These are phyloP conservation scores for Psophia crepitans DNA, from an alignment of 2,113 vertebrate species.

Conservation along the genomic window DNA sequence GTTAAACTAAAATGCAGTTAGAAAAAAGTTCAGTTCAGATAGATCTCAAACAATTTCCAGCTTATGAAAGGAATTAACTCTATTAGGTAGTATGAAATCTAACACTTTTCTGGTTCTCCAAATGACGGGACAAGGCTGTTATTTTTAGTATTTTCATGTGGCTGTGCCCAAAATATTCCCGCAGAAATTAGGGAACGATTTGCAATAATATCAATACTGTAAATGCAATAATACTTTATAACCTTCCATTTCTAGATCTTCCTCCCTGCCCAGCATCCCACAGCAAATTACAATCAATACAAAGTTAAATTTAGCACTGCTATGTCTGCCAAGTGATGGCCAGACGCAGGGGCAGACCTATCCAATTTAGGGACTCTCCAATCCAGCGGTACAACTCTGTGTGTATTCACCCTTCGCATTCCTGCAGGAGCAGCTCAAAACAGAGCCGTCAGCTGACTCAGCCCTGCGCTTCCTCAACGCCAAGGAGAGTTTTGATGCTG, in stretches of 20 bases:
- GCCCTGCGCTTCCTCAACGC: not conserved
- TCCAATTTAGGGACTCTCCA: conserved; percentile 1
- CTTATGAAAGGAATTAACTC: not conserved
- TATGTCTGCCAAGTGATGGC: conserved; percentile 16
- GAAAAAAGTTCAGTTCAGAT: not conserved
- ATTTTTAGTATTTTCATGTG: conserved; percentile 25
- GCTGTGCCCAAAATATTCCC: conserved; percentile 31
- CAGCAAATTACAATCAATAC: conserved; percentile 36
- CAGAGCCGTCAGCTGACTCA: not conserved
- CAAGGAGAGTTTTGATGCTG: not conserved
- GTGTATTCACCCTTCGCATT: not conserved
- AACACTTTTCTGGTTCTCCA: not conserved
- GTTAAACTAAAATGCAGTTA: not conserved
- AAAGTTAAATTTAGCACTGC: conserved; percentile 59
- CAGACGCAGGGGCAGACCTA: not conserved
- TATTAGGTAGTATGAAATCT: not conserved
- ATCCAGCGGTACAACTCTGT: not conserved
- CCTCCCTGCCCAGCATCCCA: conserved; percentile 17
- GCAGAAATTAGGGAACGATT: conserved; percentile 37
- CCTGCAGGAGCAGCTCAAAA: conserved; percentile 14
- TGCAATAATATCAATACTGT: conserved; percentile 50
- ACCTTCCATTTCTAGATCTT: conserved; percentile 41
- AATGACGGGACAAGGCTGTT: not conserved
- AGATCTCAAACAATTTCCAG: not conserved
- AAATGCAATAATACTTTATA: conserved; percentile 60